Evolutionary conservation across 1,140 invertebrate genomes (phyloP).

Genomic region (Penaeus vannamei): DNA sequence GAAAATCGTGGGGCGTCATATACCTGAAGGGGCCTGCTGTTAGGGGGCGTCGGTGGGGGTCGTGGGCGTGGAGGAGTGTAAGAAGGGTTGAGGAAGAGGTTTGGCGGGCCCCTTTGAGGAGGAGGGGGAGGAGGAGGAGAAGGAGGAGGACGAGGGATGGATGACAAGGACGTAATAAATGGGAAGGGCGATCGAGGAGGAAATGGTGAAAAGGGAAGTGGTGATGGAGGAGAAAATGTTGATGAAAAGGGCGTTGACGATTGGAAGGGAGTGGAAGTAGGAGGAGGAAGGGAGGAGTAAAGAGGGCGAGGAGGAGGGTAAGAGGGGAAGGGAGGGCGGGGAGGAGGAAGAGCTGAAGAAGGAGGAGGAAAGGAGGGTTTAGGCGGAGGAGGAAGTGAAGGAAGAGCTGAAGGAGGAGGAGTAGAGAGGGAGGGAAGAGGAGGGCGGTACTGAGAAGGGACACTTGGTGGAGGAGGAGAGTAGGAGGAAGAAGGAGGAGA

Average conservation of each 20-base stretch:
- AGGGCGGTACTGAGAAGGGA: conserved; percentile 22
- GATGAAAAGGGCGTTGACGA: not conserved
- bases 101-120: not conserved
- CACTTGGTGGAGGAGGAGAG: not conserved
- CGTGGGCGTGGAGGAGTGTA: not conserved
- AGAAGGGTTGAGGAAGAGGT: not conserved
- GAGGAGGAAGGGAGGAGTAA: not conserved
- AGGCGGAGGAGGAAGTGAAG: not conserved
- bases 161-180: not conserved
- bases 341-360: not conserved
- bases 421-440: not conserved
- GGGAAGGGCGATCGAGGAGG: not conserved
- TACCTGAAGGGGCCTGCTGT: not conserved
- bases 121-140: not conserved
- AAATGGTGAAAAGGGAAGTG: not conserved
- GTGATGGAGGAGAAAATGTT: not conserved
- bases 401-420: not conserved
- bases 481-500: conserved; percentile 34
- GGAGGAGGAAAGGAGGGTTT: not conserved
- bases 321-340: not conserved
- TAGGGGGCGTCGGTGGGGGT: not conserved
- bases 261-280: not conserved
- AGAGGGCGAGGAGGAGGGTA: not conserved
- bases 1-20: too few species aligned
- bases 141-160: not conserved